A percentile compares a stretch with the other conserved stretches of the same genome.
These are phyloP conservation scores for Acronicta leporina DNA, from an alignment of 2,888 invertebrate species.

Conservation along the genomic window DNA sequence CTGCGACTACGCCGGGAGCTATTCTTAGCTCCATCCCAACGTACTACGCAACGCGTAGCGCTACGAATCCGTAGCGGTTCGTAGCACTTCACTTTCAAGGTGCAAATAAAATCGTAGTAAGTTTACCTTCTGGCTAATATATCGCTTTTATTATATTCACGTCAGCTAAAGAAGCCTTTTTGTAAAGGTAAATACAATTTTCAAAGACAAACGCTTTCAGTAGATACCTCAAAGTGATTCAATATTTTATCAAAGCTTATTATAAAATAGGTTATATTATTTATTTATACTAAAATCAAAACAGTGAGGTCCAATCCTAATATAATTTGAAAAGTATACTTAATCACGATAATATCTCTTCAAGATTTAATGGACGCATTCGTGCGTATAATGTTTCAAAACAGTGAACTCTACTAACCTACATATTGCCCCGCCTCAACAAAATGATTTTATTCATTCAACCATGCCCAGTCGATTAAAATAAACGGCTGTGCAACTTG, in stretches of 20 bases:
- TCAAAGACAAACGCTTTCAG: neutral
- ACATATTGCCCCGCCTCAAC: slow-evolving; percentile 25
- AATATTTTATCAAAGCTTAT: too few relatives aligned
- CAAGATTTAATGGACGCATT: too few relatives aligned
- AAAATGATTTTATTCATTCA: slow-evolving; percentile 42
- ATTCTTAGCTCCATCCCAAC: slow-evolving; percentile 48
- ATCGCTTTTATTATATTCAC: neutral
- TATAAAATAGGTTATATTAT: too few relatives aligned
- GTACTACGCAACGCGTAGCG: slow-evolving; percentile 48
- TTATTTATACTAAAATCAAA: too few relatives aligned
- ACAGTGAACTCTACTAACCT: neutral
- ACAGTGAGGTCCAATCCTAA: too few relatives aligned
- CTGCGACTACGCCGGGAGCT: slow-evolving; percentile 27
- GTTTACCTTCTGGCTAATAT: slow-evolving; percentile 35
- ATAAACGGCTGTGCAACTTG: slow-evolving; percentile 30
- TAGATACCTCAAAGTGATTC: too few relatives aligned
- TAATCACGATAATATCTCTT: too few relatives aligned
- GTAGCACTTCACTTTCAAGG: slow-evolving; percentile 46
- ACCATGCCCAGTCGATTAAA: slow-evolving; percentile 38
- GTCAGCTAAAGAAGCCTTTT: too few relatives aligned
- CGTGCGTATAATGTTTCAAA: slow-evolving; percentile 16
- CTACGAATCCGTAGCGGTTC: slow-evolving; percentile 41
- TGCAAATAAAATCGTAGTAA: slow-evolving; percentile 32
- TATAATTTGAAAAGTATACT: too few relatives aligned
- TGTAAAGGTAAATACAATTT: slow-evolving; percentile 12